Evolutionary conservation across 2,888 invertebrate genomes (phyloP), one percentile per base, ranked within the genome.

Genomic region (Oasisia sp.): DNA sequence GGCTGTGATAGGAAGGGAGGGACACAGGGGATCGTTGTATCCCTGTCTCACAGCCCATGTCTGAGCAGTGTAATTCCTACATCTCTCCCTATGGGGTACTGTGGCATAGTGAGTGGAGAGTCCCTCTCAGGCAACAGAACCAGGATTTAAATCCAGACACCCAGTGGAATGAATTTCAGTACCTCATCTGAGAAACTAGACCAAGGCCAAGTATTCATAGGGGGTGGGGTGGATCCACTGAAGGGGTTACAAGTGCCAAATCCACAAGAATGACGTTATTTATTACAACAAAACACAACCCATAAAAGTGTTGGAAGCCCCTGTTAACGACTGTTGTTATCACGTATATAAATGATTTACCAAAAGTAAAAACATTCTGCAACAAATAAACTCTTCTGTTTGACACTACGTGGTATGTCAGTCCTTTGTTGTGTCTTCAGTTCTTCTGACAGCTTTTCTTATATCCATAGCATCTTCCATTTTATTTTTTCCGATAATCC

Each of bases 391-490:
- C 11, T 56, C 19, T 56, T 56, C 56, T 56, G 11, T 56, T 56
- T 14, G 56, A 56, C 19, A 9, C 56, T 9, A 56, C 27, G 27
- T 7, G 74, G 74, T 27, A 27, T 74, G 74, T 27, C 74, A 74
- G 27, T 19, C 74, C 14, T 74, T 3, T 74, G 3, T 74, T n/a
- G 27, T n/a, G 74, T n/a, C 74, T 74, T 27, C 74, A 74, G 14
- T 74, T 74, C 74, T 74, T 74, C 27, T 74, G 74, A 74, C 74
- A 74, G 74, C 74, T 74, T 74, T 74, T 74, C 74, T 74, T 74
- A 74, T 74, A 74, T 74, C 74, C 27, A 74, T n/a, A 74, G 74
- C 27, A 27, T n/a, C 2, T 74, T 74, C 5, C 74, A 27, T 74
- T 74, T 74, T 74, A 19, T 74, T 74, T 74, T 74, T 74, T 74